A percentile compares a stretch with the other conserved stretches of the same genome.
Conservation (phyloP, 1,140 invertebrate species). For the Heliconius himera region DNA sequence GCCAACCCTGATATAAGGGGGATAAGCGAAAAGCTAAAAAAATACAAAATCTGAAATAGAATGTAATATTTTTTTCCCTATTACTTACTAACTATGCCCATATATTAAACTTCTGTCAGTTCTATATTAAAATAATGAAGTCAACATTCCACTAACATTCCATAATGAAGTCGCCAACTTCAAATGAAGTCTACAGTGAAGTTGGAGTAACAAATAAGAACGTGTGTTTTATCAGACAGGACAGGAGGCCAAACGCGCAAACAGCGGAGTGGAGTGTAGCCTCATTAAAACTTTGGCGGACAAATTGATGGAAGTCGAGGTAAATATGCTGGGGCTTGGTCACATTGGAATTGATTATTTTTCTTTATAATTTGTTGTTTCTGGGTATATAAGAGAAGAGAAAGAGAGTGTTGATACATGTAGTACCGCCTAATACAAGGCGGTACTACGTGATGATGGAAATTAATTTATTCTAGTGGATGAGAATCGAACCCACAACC, state of each 20-base stretch:
- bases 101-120: neutral
- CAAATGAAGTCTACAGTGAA: constrained; percentile 15
- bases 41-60: no score
- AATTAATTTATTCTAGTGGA: no score
- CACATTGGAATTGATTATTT: neutral
- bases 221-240: constrained; percentile 14
- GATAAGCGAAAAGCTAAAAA: neutral
- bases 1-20: no score
- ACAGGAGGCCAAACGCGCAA: constrained; percentile 13
- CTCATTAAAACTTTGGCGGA: constrained; percentile 20
- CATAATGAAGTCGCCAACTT: constrained; percentile 2
- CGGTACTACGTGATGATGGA: no score
- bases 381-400: neutral
- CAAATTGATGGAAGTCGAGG: constrained; percentile 16
- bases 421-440: no score
- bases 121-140: neutral
- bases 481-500: no score
- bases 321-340: neutral
- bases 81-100: no score
- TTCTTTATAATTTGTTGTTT: neutral
- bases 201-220: constrained; percentile 7
- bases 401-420: no score
- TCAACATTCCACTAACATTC: neutral
- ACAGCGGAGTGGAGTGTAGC: constrained; percentile 8
- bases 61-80: no score